Conservation (phyloP, 2,113 vertebrate genomes). For the Raphicerus campestris region DNA sequence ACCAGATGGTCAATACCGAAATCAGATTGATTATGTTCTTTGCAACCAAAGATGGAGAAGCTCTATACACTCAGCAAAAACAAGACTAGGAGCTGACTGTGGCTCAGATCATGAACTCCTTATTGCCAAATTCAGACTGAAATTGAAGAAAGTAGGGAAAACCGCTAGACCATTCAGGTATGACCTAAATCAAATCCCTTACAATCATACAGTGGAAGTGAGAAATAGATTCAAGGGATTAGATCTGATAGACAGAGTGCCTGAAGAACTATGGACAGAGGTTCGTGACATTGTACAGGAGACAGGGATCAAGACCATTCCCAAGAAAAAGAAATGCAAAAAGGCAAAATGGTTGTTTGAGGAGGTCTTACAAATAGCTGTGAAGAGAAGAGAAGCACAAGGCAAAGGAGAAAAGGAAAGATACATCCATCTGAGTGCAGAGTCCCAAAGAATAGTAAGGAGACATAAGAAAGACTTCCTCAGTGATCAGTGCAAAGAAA, state of each 20-base stretch:
- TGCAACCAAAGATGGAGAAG: not conserved
- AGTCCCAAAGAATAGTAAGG: not conserved
- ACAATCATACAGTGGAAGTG: not conserved
- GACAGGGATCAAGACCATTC: not conserved
- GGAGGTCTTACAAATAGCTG: not conserved
- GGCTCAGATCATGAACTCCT: not conserved
- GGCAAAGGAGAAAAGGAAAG: not conserved
- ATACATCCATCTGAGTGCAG: not conserved
- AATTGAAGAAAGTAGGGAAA: not conserved
- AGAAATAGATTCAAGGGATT: not conserved
- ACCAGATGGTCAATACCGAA: not conserved
- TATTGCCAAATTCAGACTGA: not conserved
- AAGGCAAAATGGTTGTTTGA: not conserved
- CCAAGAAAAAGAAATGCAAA: not conserved
- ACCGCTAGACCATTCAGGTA: not conserved
- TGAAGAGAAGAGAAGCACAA: not conserved
- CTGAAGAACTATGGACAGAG: not conserved
- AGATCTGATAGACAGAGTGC: not conserved
- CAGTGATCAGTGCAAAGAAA: not conserved
- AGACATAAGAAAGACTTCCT: not conserved
- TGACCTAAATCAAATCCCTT: not conserved
- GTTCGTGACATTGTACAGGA: not conserved
- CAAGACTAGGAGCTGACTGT: not conserved
- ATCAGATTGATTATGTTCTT: not conserved
- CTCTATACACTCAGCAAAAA: not conserved